Evolutionary conservation across 2,888 invertebrate genomes (phyloP), one percentile per base, ranked within the genome.

Genomic region (Archips xylosteana): DNA sequence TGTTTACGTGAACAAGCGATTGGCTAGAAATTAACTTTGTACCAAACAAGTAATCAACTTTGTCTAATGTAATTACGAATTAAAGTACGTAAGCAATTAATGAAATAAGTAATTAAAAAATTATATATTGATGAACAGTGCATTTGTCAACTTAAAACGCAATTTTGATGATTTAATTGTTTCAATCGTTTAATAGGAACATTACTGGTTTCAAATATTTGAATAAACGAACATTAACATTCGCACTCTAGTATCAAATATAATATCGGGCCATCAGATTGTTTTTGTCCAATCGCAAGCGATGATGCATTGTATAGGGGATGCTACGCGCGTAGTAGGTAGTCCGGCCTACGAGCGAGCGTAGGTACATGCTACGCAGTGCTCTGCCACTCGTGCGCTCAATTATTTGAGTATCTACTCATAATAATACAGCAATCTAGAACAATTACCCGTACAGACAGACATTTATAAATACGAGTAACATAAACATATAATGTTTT

Each of bases 21-120:
- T 59, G 23, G 45, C n/a, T 45, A 42, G 51, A 66, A 61, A 61
- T 65, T 45, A 65, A 61, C 13, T 65, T 54, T 49, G 23, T 47
- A n/a, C n/a, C n/a, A n/a, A 36, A 32, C 49, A 61, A 65, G 59
- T 69, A 60, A 73, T 69, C 60, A 64, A 69, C 73, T 68, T 73
- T 69, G 68, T 49, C 36, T 51, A 59, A 57, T 39, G 66, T 49
- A 64, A 39, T 13, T 67, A 57, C 54, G 54, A 71, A 66, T 23
- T 68, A 63, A 54, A 15, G 54, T 54, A 54, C 9, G 54, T 54
- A 54, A 54, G 42, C 57, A 45, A 2, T 3, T 32, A 42, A 42
- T 60, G 15, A 36, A 47, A 60, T 12, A 9, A 49, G 15, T 61
- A 69, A 49, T 61, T 60, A 32, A n/a, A 49, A 49, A 67, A 15